phyloP scores from a whole-genome alignment of 2,888 invertebrate species.

The Bursaphelenchus okinawaensis region DNA sequence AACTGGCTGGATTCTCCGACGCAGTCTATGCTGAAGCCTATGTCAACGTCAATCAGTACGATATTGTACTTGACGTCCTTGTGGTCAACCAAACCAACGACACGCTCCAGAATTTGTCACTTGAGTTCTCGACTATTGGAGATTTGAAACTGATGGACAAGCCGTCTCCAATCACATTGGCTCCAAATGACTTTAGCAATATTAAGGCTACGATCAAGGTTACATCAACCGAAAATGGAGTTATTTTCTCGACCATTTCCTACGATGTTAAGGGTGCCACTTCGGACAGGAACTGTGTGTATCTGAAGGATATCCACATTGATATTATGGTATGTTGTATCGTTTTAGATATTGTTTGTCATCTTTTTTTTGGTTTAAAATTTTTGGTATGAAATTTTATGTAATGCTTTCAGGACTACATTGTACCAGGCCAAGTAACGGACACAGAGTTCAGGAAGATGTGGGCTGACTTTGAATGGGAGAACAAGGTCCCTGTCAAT shows the following conservation, averaged over 20 bases:
- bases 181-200: slow-evolving; percentile 92
- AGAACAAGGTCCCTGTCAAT: slow-evolving; percentile 76
- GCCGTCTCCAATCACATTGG: slow-evolving; percentile 87
- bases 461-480: slow-evolving; percentile 99
- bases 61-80: slow-evolving; percentile 81
- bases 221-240: slow-evolving; percentile 98
- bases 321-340: slow-evolving; percentile 63
- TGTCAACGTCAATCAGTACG: slow-evolving; percentile 85
- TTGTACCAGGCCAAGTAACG: slow-evolving; percentile 75
- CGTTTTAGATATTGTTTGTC: background rate
- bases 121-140: slow-evolving; percentile 88
- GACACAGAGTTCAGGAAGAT: slow-evolving; percentile 95
- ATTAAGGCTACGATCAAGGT: slow-evolving; percentile 72
- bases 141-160: slow-evolving; percentile 93
- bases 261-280: slow-evolving; percentile 90
- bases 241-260: slow-evolving; percentile 98
- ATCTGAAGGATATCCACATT: slow-evolving; percentile 96
- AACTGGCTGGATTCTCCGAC: slow-evolving; percentile 96
- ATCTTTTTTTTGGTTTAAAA: slow-evolving; percentile 16
- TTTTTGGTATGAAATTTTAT: background rate
- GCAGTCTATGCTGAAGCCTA: slow-evolving; percentile 99
- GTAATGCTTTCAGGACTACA: slow-evolving; percentile 85
- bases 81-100: slow-evolving; percentile 97
- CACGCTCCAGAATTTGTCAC: slow-evolving; percentile 91
- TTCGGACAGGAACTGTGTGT: slow-evolving; percentile 90